Percentiles rank a stretch among this genome's conserved stretches.
Conservation (phyloP, 2,797 vertebrate species). For the Cyclura pinguis region DNA sequence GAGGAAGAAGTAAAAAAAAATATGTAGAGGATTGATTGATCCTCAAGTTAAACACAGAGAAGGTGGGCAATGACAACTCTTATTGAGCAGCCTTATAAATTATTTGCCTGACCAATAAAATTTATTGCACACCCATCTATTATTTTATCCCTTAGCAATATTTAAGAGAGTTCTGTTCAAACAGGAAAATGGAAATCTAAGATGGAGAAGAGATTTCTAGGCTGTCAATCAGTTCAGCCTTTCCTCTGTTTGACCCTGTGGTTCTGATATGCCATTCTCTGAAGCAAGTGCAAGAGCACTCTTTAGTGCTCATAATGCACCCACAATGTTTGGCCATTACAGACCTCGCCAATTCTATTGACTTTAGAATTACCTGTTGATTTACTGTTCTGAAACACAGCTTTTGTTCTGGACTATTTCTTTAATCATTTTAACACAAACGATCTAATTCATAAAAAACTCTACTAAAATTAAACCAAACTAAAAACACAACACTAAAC, state of each 20-base stretch:
- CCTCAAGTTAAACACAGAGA: conserved; percentile 53
- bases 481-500: too few species aligned
- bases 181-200: background rate
- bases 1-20: conserved; percentile 15
- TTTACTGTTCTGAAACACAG: too few species aligned
- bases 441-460: too few species aligned
- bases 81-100: conserved; percentile 45
- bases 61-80: conserved; percentile 53
- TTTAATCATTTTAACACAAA: too few species aligned
- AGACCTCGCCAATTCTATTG: too few species aligned
- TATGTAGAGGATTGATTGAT: conserved; percentile 32
- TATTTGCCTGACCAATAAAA: conserved; percentile 59
- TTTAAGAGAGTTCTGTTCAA: background rate
- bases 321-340: too few species aligned
- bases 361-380: too few species aligned
- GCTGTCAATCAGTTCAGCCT: background rate
- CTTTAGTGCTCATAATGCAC: background rate
- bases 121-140: accelerated
- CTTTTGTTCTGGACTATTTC: too few species aligned
- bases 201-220: background rate
- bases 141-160: background rate
- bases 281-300: background rate
- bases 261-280: background rate
- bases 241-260: background rate
- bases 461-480: too few species aligned